Conservation (phyloP, 2,113 vertebrate genomes). For the Rattus rattus region DNA sequence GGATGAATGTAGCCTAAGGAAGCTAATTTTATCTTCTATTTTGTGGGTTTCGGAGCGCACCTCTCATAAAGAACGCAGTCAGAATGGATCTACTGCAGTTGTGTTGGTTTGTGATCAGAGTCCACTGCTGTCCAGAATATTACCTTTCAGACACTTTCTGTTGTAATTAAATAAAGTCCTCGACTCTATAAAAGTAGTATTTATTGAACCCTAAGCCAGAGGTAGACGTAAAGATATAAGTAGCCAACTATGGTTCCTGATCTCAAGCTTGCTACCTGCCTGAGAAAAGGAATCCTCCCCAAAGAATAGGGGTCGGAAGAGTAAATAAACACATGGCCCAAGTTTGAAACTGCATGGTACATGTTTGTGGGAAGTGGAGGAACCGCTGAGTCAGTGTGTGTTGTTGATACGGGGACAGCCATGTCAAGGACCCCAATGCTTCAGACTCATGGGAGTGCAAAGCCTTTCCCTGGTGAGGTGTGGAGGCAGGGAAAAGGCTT, state of each 20-base stretch:
- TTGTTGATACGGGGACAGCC: not conserved
- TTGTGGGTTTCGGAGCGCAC: not conserved
- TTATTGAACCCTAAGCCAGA: not conserved
- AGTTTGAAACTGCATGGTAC: not conserved
- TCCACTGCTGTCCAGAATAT: not conserved
- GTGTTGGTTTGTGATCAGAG: not conserved
- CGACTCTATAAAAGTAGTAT: not conserved
- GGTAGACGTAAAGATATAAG: not conserved
- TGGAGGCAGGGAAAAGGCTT: not conserved
- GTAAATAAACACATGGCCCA: not conserved
- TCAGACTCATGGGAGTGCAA: not conserved
- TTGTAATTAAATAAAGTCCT: not conserved
- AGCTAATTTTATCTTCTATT: not conserved
- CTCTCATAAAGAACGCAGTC: not conserved
- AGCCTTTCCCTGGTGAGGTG: not conserved
- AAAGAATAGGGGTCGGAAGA: not conserved
- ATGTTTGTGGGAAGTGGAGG: not conserved
- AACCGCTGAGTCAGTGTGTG: not conserved
- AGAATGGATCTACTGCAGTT: not conserved
- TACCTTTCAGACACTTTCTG: slow-evolving; percentile 7
- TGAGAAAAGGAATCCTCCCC: slow-evolving; percentile 33
- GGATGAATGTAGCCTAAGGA: not conserved
- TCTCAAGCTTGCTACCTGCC: slow-evolving; percentile 2
- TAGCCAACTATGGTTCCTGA: not conserved
- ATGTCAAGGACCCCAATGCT: not conserved